phyloP scores from a whole-genome alignment of 1,140 invertebrate genomes.

The Pogonus chalceus region DNA sequence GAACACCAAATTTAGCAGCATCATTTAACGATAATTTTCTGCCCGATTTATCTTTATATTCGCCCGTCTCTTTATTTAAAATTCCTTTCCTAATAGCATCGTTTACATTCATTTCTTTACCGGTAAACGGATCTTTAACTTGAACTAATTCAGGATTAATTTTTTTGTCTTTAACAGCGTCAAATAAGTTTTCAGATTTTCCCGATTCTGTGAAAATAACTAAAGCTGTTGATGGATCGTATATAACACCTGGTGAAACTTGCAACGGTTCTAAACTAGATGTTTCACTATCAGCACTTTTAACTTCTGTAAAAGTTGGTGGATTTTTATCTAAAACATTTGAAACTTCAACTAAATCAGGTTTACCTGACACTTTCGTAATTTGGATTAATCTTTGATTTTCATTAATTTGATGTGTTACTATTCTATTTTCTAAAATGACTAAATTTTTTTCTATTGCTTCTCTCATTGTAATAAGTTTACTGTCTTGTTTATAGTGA shows the following conservation, averaged over 20 bases:
- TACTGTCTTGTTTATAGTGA: slow-evolving; percentile 49
- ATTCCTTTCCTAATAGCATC: slow-evolving; percentile 69
- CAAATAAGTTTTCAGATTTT: slow-evolving; percentile 56
- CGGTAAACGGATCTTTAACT: slow-evolving; percentile 64
- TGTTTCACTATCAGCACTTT: slow-evolving; percentile 39
- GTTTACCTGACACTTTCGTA: slow-evolving; percentile 49
- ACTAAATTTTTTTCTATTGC: slow-evolving; percentile 63
- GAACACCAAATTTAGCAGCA: slow-evolving; percentile 61
- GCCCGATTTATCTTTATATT: slow-evolving; percentile 54
- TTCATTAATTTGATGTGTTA: slow-evolving; percentile 34
- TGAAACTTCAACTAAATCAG: slow-evolving; percentile 55
- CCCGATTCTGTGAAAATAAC: slow-evolving; percentile 61
- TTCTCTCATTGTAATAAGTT: slow-evolving; percentile 62
- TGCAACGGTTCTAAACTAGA: slow-evolving; percentile 53
- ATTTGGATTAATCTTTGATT: slow-evolving; percentile 49
- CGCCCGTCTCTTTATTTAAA: slow-evolving; percentile 60
- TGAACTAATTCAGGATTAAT: slow-evolving; percentile 57
- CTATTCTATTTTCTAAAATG: slow-evolving; percentile 43
- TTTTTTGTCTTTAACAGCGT: slow-evolving; percentile 56
- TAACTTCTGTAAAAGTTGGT: slow-evolving; percentile 36
- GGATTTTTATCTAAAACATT: slow-evolving; percentile 36
- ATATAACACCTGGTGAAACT: slow-evolving; percentile 57
- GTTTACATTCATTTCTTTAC: slow-evolving; percentile 56
- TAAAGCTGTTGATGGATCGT: slow-evolving; percentile 60
- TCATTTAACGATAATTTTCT: slow-evolving; percentile 59